Conservation (phyloP, 2,113 vertebrate species). For the Colossoma macropomum region DNA sequence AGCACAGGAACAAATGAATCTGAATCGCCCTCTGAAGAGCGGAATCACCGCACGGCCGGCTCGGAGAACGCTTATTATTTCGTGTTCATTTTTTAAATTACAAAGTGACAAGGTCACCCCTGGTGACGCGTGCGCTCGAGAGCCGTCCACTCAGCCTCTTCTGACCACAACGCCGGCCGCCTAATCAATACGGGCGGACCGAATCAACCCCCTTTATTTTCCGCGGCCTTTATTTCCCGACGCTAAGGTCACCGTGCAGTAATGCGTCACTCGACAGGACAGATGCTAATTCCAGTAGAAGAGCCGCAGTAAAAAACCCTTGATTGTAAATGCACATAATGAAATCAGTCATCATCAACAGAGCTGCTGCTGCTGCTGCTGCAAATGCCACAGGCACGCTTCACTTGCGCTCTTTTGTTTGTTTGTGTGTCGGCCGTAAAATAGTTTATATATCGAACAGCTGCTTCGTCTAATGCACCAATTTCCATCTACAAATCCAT, state of each 20-base stretch:
- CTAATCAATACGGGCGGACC: conserved; percentile 40
- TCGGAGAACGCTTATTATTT: conserved; percentile 72
- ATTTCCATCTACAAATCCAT: conserved; percentile 50
- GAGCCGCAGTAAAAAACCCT: background rate
- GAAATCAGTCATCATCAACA: conserved; percentile 39
- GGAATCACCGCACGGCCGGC: conserved; percentile 64
- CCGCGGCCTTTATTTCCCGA: background rate
- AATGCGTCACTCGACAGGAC: background rate
- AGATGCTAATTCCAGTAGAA: background rate
- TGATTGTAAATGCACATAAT: conserved; percentile 44
- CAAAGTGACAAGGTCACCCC: conserved; percentile 73
- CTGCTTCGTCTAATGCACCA: conserved; percentile 44
- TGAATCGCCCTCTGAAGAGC: conserved; percentile 74
- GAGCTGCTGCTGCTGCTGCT: conserved; percentile 5
- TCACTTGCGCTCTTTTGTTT: conserved; percentile 45
- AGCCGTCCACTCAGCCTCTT: conserved; percentile 9
- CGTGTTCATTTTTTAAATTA: conserved; percentile 69
- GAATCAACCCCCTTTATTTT: conserved; percentile 5
- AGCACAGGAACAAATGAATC: conserved; percentile 75
- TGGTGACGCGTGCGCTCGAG: conserved; percentile 1
- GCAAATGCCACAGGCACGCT: conserved; percentile 35
- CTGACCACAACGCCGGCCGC: conserved; percentile 2
- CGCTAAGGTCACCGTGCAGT: conserved; percentile 15
- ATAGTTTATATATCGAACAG: conserved; percentile 47
- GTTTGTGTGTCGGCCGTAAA: conserved; percentile 45